Percentiles rank a stretch among this genome's conserved stretches.
phyloP scores from a whole-genome alignment of 2,888 invertebrate genomes.

The Hydriomena furcata region DNA sequence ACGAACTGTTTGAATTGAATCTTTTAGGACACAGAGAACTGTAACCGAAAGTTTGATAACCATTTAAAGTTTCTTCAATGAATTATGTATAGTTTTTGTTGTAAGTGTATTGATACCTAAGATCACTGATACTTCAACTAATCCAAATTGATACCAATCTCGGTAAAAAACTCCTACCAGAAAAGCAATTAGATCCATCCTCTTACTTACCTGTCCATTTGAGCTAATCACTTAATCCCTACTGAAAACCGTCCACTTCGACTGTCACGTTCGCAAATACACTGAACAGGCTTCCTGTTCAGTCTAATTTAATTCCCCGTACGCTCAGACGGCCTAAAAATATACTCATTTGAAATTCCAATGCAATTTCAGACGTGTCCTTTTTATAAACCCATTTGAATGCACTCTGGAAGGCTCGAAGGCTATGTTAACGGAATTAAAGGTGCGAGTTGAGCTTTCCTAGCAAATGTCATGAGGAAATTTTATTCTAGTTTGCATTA shows the following conservation, averaged over 20 bases:
- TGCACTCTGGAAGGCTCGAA: slow-evolving; percentile 53
- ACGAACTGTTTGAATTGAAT: slow-evolving; percentile 25
- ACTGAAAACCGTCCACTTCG: slow-evolving; percentile 10
- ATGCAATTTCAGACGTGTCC: slow-evolving; percentile 69
- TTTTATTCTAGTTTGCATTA: slow-evolving; percentile 15
- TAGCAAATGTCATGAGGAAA: slow-evolving; percentile 11
- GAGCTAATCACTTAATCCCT: slow-evolving; percentile 15
- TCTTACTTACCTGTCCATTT: slow-evolving; percentile 18
- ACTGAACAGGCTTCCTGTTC: slow-evolving; percentile 54
- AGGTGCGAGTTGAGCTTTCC: slow-evolving; percentile 24
- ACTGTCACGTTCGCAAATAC: slow-evolving; percentile 57
- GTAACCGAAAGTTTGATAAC: too few species aligned
- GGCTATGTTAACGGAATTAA: slow-evolving; percentile 49
- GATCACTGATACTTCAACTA: too few species aligned
- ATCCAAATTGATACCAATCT: too few species aligned
- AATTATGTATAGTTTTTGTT: too few species aligned
- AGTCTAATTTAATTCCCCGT: slow-evolving; percentile 70
- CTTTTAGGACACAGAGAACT: background rate
- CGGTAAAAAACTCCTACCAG: background rate
- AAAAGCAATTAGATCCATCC: background rate
- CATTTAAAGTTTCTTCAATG: too few species aligned
- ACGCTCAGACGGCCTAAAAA: slow-evolving; percentile 75
- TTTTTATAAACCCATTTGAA: slow-evolving; percentile 69
- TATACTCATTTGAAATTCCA: slow-evolving; percentile 77
- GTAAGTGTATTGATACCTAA: too few species aligned